phyloP scores from a whole-genome alignment of 2,113 vertebrate species.

The Lonchura striata region DNA sequence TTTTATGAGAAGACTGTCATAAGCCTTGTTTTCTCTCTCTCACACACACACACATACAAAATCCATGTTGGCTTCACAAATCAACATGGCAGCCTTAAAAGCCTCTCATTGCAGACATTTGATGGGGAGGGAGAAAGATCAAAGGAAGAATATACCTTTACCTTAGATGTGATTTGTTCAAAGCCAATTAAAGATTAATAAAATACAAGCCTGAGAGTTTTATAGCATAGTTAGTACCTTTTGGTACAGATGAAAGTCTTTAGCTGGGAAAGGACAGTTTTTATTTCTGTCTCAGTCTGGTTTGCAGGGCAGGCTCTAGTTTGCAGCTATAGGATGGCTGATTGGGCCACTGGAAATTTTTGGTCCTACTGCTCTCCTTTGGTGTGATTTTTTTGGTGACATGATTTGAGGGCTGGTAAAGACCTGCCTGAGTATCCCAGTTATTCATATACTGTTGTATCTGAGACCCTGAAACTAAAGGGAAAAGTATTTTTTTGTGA shows the following conservation, averaged over 20 bases:
- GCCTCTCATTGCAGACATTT: neutral
- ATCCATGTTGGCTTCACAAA: neutral
- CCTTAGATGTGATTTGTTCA: neutral
- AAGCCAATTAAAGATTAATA: neutral
- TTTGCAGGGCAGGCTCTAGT: neutral
- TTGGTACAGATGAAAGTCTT: neutral
- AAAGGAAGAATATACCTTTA: neutral
- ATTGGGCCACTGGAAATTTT: neutral
- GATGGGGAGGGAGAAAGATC: neutral
- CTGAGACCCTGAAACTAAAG: neutral
- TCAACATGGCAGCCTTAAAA: neutral
- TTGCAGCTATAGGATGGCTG: neutral
- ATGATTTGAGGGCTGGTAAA: neutral
- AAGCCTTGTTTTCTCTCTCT: neutral
- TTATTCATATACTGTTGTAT: neutral
- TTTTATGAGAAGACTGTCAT: neutral
- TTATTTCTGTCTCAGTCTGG: neutral
- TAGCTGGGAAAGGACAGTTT: neutral
- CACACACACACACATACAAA: neutral
- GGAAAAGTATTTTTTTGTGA: neutral
- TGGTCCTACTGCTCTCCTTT: neutral
- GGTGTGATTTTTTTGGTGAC: neutral
- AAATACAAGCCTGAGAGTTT: neutral
- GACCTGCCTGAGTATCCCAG: neutral
- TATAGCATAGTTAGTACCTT: neutral